Evolutionary conservation across 1,140 invertebrate genomes (phyloP), one percentile per base, ranked within the genome.

Genomic region (Panulirus ornatus): DNA sequence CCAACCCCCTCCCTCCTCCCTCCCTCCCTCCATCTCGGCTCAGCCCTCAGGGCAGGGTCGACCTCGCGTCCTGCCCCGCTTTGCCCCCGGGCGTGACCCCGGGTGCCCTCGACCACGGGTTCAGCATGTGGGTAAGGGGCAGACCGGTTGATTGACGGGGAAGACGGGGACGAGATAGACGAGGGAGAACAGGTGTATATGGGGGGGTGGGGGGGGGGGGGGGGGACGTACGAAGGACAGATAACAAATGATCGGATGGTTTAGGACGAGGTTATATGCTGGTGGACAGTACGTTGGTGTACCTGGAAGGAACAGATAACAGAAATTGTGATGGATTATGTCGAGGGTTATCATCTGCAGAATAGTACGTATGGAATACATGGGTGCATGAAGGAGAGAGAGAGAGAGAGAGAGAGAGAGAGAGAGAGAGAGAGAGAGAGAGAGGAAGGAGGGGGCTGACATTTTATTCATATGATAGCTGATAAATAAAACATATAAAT

Each of bases 31-130:
- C 54, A 5, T 0, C 14, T 19, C 14, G 3, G 3, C 14, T 14
- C 16, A 27, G 5, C n/a, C 58, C 58, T 5, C n/a, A 30, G 58
- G 58, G 58, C 58, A 66, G 58, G 58, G 22, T 3, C 27, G 58
- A 66, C 58, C 58, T 30, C 58, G 58, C 27, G n/a, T 66, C 58
- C n/a, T 66, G 58, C 58, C 58, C 54, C 54, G n/a, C n/a, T 27
- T n/a, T n/a, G 58, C 30, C n/a, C 58, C 58, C n/a, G 58, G n/a
- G 58, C 58, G n/a, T 30, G 58, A 66, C 30, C 58, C 54, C 19
- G 27, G 58, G 6, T 66, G n/a, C 58, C 58, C 58, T n/a, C 27
- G 30, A 22, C 58, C 58, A 66, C 27, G 58, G 58, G 11, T 27
- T n/a, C n/a, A 30, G 58, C 58, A 66, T n/a, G 58, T 66, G 58